Percentiles rank a stretch among this genome's conserved stretches.
Evolutionary conservation across 1,140 invertebrate genomes (phyloP).

Genomic region (Drosophila pectinifera): DNA sequence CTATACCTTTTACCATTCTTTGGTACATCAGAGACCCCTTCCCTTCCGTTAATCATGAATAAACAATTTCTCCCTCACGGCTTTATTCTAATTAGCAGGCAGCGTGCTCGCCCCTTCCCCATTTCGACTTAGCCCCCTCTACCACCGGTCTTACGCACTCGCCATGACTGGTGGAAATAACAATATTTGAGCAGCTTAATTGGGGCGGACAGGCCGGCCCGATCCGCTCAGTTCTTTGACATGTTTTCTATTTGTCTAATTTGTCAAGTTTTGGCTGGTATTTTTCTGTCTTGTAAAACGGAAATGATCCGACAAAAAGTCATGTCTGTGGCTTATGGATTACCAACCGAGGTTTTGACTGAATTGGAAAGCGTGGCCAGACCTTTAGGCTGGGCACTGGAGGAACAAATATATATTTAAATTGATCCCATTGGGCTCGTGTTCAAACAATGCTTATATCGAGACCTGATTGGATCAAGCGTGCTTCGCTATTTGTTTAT

Average conservation of each 20-base stretch:
- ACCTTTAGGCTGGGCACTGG: not conserved
- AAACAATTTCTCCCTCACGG: conserved; percentile 45
- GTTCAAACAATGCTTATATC: conserved; percentile 74
- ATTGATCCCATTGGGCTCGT: conserved; percentile 69
- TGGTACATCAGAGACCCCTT: not conserved
- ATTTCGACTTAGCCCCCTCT: conserved; percentile 3
- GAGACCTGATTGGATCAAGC: conserved; percentile 44
- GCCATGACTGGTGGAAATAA: conserved; percentile 55
- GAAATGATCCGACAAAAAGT: conserved; percentile 72
- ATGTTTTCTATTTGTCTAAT: conserved; percentile 83
- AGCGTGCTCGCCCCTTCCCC: conserved; percentile 21
- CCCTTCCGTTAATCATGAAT: conserved; percentile 48
- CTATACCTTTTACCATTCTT: no score
- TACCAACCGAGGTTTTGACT: conserved; percentile 2
- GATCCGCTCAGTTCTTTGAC: conserved; percentile 73
- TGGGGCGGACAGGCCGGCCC: conserved; percentile 49
- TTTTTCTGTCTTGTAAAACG: conserved; percentile 43
- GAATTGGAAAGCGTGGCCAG: conserved; percentile 62
- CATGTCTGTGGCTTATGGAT: conserved; percentile 36
- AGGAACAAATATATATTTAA: conserved; percentile 56
- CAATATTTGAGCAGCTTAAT: conserved; percentile 66
- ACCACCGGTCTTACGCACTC: conserved; percentile 72
- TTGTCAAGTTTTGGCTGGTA: conserved; percentile 65
- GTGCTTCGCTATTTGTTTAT: conserved; percentile 37
- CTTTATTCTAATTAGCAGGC: conserved; percentile 80